Percentiles rank a stretch among this genome's conserved stretches.
Conservation (phyloP, 2,888 invertebrate genomes). For the Adela reaumurella region DNA sequence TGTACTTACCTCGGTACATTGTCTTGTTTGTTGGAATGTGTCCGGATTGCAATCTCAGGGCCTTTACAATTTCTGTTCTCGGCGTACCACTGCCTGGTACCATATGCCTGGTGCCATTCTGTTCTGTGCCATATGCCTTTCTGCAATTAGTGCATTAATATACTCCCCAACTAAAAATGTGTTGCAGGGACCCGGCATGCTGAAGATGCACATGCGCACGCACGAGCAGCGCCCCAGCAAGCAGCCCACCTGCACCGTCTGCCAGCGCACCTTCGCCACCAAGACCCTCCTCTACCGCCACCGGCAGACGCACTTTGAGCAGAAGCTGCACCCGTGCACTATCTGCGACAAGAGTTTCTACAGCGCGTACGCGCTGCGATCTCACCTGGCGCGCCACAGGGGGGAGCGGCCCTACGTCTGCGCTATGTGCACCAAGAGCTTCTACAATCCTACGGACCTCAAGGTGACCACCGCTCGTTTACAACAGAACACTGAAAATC, state of each 20-base stretch:
- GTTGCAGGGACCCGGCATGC: slow-evolving; percentile 58
- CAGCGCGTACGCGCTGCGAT: slow-evolving; percentile 46
- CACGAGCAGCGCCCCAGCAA: slow-evolving; percentile 57
- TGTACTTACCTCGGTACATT: too few species aligned
- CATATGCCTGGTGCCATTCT: too few species aligned
- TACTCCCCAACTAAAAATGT: too few species aligned
- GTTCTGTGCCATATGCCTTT: too few species aligned
- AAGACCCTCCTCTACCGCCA: slow-evolving; percentile 61
- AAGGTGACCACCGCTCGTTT: slow-evolving; percentile 49
- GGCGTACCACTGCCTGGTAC: too few species aligned
- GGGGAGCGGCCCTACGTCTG: slow-evolving; percentile 54
- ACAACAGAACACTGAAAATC: too few species aligned
- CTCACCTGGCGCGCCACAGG: slow-evolving; percentile 48
- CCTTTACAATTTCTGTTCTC: too few species aligned
- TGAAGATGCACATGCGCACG: slow-evolving; percentile 65
- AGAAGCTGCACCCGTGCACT: slow-evolving; percentile 46
- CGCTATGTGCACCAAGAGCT: slow-evolving; percentile 54
- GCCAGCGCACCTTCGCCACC: slow-evolving; percentile 56
- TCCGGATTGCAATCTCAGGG: too few species aligned
- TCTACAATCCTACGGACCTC: slow-evolving; percentile 55
- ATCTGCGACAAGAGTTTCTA: slow-evolving; percentile 50
- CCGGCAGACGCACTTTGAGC: slow-evolving; percentile 60
- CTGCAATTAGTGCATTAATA: too few species aligned
- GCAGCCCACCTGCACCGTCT: slow-evolving; percentile 59
- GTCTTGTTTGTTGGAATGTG: too few species aligned